These are phyloP conservation scores for mouse (Mus musculus) DNA, from an alignment of 2,113 vertebrate species.

Conservation along the genomic window GRCm39 chr10:106666501-106667000, in stretches of 20 bases:
- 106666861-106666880: constrained; percentile 45
- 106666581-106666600: background rate
- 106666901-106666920: background rate
- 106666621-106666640: background rate
- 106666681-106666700: background rate
- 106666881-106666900: background rate
- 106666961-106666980: constrained; percentile 27
- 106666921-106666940: background rate
- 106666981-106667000: constrained; percentile 53
- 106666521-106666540: constrained; percentile 99
- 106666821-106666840: constrained; percentile 40
- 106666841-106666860: constrained; percentile 47
- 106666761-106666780: constrained; percentile 38
- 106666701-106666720: background rate
- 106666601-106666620: background rate
- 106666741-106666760: constrained; percentile 6
- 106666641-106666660: background rate
- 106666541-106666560: constrained; percentile 99
- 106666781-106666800: constrained; percentile 15
- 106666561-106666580: constrained; percentile 86
- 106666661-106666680: background rate
- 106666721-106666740: background rate
- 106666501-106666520: constrained; percentile 98
- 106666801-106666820: background rate
- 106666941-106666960: background rate